Evolutionary conservation across 2,888 invertebrate species (phyloP), one percentile per base, ranked within the genome.

Genomic region (Drosophila limbata): DNA sequence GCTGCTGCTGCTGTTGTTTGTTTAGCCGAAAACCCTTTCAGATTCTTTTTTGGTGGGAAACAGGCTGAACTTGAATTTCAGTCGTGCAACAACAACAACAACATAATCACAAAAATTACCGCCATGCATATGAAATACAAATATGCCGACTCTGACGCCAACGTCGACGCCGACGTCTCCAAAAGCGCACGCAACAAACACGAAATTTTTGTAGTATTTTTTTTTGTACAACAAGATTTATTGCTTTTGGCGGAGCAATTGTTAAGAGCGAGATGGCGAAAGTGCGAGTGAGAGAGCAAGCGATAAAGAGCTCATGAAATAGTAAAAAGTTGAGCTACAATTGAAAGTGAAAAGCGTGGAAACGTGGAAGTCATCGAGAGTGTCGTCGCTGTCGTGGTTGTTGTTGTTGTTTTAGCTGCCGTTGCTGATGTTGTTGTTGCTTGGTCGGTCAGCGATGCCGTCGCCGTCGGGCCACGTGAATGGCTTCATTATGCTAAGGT

Each of bases 301-400:
- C 35, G 62, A 59, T 44, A 69, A 44, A 64, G 61, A 73, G 52
- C 56, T 70, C 81, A 76, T 70, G 73, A 74, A 77, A 77, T 81
- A 75, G 81, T 76, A 88, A 87, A 88, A 88, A 88, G 81, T 77
- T 88, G 80, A 79, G 79, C 81, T 80, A 79, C 81, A 90, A 88
- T 90, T 88, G 88, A 90, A 90, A 90, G 90, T 90, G 90, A 91
- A 90, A 90, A 90, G 90, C 88, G 87, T 89, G 84, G 85, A 91
- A 90, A 89, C 88, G 79, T 85, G 84, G 77, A 87, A 86, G 85
- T 90, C 88, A 84, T 81, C 81, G 86, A 81, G 82, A 84, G 80
- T 86, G 84, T 83, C 79, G 81, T 72, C 64, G 60, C 13, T 52
- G 66, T 48, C 19, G 19, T 19, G 21, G 67, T 11, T 47, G 61